Conservation (phyloP, 2,797 vertebrate genomes). For the Lagodon rhomboides region DNA sequence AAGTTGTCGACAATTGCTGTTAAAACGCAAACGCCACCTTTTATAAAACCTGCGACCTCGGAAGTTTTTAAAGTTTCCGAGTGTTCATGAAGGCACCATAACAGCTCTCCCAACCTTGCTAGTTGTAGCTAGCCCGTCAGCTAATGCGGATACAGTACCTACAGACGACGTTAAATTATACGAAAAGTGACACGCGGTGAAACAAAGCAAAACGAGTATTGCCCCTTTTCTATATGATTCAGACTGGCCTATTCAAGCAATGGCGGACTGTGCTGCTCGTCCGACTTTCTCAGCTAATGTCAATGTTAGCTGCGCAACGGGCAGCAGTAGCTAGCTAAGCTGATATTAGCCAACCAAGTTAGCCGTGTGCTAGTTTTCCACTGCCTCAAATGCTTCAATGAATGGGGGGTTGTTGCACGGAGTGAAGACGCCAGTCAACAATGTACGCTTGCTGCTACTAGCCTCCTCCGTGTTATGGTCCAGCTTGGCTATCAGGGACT, state of each 20-base stretch:
- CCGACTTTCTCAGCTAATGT: constrained; percentile 30
- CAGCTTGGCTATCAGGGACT: constrained; percentile 2
- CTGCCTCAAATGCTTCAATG: constrained; percentile 56
- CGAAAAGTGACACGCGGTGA: constrained; percentile 9
- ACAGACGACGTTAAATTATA: constrained; percentile 56
- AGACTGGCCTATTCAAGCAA: background rate
- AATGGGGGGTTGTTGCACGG: constrained; percentile 60
- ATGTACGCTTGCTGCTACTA: constrained; percentile 27
- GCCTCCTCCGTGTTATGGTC: constrained; percentile 39
- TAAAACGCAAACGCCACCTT: background rate
- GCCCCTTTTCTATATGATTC: background rate
- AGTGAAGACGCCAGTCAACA: constrained; percentile 46
- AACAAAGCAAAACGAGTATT: background rate
- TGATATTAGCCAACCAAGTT: constrained; percentile 52
- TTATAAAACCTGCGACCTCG: constrained; percentile 6
- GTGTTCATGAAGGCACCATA: constrained; percentile 54
- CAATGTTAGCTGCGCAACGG: constrained; percentile 75
- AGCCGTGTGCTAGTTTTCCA: constrained; percentile 62
- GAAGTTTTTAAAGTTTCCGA: constrained; percentile 39
- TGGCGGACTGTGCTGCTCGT: background rate
- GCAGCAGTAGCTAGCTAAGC: constrained; percentile 48
- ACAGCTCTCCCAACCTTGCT: constrained; percentile 59
- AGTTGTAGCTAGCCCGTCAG: constrained; percentile 58
- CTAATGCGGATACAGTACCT: constrained; percentile 62
- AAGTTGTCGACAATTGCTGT: background rate